Evolutionary conservation across 2,888 invertebrate genomes (phyloP).

Genomic region (Caenorhabditis auriculariae): DNA sequence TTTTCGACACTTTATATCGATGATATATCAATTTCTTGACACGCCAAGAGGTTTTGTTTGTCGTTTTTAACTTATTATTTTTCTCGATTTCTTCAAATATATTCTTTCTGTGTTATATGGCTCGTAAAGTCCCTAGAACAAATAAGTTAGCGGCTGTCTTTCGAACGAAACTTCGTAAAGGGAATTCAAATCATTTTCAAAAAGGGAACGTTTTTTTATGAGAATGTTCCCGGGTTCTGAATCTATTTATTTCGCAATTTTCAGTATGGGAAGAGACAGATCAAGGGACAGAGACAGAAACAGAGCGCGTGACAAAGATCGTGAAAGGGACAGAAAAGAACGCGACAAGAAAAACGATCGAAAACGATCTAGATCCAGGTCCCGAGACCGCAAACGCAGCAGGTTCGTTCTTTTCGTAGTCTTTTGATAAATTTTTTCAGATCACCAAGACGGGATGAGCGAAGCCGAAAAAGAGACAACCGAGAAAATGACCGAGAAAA

Average conservation of each 20-base stretch:
- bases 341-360: conserved; percentile 6
- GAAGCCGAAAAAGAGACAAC: conserved; percentile 3
- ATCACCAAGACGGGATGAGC: conserved; percentile 1
- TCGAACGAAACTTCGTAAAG: no score
- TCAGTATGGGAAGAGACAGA: conserved; percentile 17
- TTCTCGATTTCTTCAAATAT: conserved; percentile 16
- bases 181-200: conserved; percentile 5
- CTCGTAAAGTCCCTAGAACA: conserved; percentile 3
- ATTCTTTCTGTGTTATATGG: conserved; percentile 8
- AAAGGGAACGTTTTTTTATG: conserved; percentile 1
- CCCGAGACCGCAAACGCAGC: conserved; percentile 8
- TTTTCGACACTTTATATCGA: no score
- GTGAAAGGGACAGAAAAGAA: conserved; percentile 1
- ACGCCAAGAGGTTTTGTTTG: no score
- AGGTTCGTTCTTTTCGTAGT: not conserved
- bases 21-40: no score
- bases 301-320: conserved; percentile 20
- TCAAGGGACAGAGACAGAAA: conserved; percentile 14
- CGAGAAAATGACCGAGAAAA: not conserved
- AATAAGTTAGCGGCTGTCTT: no score
- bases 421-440: not conserved
- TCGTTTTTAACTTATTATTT: no score
- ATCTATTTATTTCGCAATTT: not conserved
- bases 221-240: not conserved
- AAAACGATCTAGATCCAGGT: conserved; percentile 10